Percentiles rank a stretch among this genome's conserved stretches.
Conservation (phyloP, 2,113 vertebrate species). For the Dunckerocampus dactyliophorus region DNA sequence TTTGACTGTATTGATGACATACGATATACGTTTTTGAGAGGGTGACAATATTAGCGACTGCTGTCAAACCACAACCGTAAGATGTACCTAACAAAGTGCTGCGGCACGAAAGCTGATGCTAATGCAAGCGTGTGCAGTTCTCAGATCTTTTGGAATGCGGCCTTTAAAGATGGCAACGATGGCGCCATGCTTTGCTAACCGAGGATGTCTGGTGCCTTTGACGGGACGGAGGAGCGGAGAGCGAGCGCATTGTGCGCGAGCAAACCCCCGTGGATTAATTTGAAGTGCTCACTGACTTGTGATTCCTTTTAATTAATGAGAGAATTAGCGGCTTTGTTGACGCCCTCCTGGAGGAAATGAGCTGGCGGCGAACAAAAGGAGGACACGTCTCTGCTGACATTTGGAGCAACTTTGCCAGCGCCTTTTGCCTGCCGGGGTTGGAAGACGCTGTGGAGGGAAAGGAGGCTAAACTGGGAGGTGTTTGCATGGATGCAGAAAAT, state of each 20-base stretch:
- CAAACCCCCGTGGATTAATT: slow-evolving; percentile 77
- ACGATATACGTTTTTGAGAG: too few species aligned
- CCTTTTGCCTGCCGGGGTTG: slow-evolving; percentile 47
- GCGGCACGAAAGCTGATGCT: not conserved
- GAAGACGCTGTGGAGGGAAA: slow-evolving; percentile 4
- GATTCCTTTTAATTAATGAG: slow-evolving; percentile 78
- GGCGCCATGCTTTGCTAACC: slow-evolving; percentile 52
- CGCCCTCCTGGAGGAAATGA: slow-evolving; percentile 72
- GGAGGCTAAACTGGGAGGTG: too few species aligned
- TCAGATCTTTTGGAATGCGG: too few species aligned
- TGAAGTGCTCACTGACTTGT: slow-evolving; percentile 75
- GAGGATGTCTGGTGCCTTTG: slow-evolving; percentile 39
- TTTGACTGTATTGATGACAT: too few species aligned
- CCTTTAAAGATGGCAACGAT: not conserved
- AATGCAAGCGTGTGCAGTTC: not conserved
- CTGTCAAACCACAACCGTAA: not conserved
- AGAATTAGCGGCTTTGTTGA: slow-evolving; percentile 77
- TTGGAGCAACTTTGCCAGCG: slow-evolving; percentile 65
- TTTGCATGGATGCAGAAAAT: too few species aligned
- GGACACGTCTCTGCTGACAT: slow-evolving; percentile 70
- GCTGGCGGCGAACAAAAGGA: slow-evolving; percentile 72
- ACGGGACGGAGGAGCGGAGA: not conserved
- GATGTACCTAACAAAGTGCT: not conserved
- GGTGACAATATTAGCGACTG: too few species aligned
- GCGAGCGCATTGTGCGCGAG: slow-evolving; percentile 16